phyloP scores from a whole-genome alignment of 37 sponge, comb jelly and placozoan genomes.

The Haliclona indistincta region DNA sequence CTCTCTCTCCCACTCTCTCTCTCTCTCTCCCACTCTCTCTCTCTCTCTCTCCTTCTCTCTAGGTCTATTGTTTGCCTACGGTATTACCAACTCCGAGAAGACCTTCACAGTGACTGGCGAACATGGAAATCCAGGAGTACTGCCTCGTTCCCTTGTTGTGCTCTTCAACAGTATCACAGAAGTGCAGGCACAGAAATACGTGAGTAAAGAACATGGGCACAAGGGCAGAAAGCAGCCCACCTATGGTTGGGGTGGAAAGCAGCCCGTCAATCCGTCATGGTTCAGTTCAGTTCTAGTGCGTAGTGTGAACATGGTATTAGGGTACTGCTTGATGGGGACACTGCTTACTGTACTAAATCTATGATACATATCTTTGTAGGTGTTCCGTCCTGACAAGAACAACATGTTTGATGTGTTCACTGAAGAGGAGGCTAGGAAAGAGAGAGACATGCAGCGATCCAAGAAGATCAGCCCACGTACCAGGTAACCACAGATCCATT shows the following conservation, averaged over 20 bases:
- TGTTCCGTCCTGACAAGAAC: constrained; percentile 72
- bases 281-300: no score
- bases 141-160: constrained; percentile 91
- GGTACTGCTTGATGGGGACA: no score
- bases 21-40: constrained; percentile 20
- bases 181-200: constrained; percentile 84
- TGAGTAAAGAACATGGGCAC: no score
- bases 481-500: constrained; percentile 27
- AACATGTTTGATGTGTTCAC: constrained; percentile 79
- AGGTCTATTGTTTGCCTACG: constrained; percentile 94
- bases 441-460: constrained; percentile 34
- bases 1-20: constrained; percentile 45
- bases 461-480: constrained; percentile 72
- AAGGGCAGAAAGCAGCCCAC: no score
- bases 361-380: constrained; percentile 34
- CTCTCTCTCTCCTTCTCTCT: background rate
- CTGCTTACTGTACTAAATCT: no score
- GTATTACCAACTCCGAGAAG: constrained; percentile 97
- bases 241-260: no score
- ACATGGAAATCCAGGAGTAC: constrained; percentile 84
- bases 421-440: constrained; percentile 68
- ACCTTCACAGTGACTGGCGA: constrained; percentile 96
- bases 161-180: constrained; percentile 92
- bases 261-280: no score
- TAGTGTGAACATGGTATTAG: no score